phyloP scores from a whole-genome alignment of 2,888 invertebrate genomes.

The Erpobdella octoculata region DNA sequence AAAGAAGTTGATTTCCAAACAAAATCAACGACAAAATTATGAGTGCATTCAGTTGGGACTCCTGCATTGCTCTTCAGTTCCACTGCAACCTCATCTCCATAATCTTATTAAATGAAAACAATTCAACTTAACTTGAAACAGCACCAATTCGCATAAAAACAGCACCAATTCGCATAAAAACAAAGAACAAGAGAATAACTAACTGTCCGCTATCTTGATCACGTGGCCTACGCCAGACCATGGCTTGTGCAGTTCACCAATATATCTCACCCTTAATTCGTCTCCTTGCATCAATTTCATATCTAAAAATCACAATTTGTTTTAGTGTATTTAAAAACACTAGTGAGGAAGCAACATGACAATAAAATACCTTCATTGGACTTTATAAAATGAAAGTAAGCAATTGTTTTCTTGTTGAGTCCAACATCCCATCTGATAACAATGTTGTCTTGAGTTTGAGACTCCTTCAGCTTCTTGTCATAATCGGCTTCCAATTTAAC shows the following conservation, averaged over 20 bases:
- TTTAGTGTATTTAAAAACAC: neutral
- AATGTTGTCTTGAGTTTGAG: constrained; percentile 94
- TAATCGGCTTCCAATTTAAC: constrained; percentile 96
- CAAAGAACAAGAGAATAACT: neutral
- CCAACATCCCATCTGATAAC: constrained; percentile 98
- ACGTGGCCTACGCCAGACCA: constrained; percentile 99
- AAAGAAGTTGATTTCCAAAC: constrained; percentile 98
- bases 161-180: neutral
- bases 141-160: neutral
- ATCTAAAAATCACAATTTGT: constrained; percentile 56
- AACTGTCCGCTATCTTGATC: constrained; percentile 62
- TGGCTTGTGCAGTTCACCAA: constrained; percentile 82
- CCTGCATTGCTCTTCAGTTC: constrained; percentile 85
- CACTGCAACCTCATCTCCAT: constrained; percentile 93
- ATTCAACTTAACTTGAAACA: neutral
- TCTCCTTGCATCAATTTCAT: constrained; percentile 99
- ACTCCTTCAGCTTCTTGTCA: constrained; percentile 86
- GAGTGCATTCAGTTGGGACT: constrained; percentile 84
- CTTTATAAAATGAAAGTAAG: constrained; percentile 91
- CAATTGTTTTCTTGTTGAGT: constrained; percentile 91
- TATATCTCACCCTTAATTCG: constrained; percentile 78
- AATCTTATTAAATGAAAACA: constrained; percentile 56
- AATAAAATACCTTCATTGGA: constrained; percentile 68
- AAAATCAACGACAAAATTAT: constrained; percentile 94
- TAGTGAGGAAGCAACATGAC: neutral